Base-by-base conservation (phyloP, 2,113 vertebrate genomes). In the Siniperca knerii region DNA sequence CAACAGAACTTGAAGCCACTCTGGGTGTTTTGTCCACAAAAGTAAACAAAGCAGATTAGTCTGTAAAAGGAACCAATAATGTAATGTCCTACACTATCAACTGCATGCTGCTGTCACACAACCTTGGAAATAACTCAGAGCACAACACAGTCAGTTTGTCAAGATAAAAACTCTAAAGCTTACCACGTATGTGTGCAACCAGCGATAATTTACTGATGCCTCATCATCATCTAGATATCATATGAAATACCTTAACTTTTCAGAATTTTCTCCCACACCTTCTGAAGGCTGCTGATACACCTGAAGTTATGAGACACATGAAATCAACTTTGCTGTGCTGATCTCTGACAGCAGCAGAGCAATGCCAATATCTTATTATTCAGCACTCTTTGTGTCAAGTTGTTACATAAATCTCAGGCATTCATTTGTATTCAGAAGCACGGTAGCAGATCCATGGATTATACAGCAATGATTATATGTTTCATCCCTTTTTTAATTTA, bases 311-410 rank as follows among this genome's bases (percentile, higher is more conserved):
- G 16, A 73, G 18, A 44, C 68, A 46, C 4, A 15, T 57, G 2
- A 20, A 33, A 37, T 66, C 37, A 44, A 23, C 18, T 46, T 12
- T 48, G n/a, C 8, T 1, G 52, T 15, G 20, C 20, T 35, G 42
- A 23, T 35, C 25, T 58, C 18, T 21, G 40, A 68, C 4, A 4
- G 48, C 23, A 67, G 18, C 60, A 46, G 60, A 81, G 52, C 9
- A 60, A 48, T 58, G 25, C 35, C n/a, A 54, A 12, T 61, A 23
- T 69, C 13, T 82, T 66, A 25, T 67, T 67, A 60, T 60, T 37
- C 44, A 61, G 33, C 44, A 61, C 33, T 37, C 25, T 8, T 7
- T 66, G 37, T 67, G 16, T 69, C 11, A 42, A 52, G 44, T 33
- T 70, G 8, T 54, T 61, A 54, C 40, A 67, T 29, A 4, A 67